Percentiles rank a stretch among this genome's conserved stretches.
phyloP scores from a whole-genome alignment of 2,888 invertebrate species.

The Parapristionchus giblindavisi region DNA sequence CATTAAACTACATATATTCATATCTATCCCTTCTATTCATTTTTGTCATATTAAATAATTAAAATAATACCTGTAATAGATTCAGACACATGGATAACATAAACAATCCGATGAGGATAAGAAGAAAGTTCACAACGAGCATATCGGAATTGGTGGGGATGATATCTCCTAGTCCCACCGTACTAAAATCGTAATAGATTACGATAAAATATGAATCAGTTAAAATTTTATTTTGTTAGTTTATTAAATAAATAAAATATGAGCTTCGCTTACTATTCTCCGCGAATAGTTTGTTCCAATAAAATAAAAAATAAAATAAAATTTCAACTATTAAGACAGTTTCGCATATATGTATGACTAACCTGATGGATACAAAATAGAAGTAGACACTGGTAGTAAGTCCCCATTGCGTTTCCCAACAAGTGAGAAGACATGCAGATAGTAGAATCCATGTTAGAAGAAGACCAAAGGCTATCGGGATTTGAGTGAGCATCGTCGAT shows the following conservation, averaged over 20 bases:
- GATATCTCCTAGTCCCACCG: slow-evolving; percentile 68
- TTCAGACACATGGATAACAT: slow-evolving; percentile 68
- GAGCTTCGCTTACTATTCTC: background rate
- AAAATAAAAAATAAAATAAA: background rate
- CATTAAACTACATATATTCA: no score
- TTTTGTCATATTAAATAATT: no score
- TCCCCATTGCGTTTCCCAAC: slow-evolving; percentile 59
- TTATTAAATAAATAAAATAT: background rate
- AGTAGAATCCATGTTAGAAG: slow-evolving; percentile 46
- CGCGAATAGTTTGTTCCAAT: no score
- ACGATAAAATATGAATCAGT: background rate
- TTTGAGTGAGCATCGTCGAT: slow-evolving; percentile 50
- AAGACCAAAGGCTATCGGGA: slow-evolving; percentile 64
- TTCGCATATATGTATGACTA: background rate
- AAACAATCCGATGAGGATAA: slow-evolving; percentile 67
- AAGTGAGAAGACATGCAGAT: slow-evolving; percentile 18
- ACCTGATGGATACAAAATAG: slow-evolving; percentile 68
- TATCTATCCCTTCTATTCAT: no score
- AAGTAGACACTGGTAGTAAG: slow-evolving; percentile 65
- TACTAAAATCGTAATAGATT: slow-evolving; percentile 55
- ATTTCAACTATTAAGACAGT: background rate
- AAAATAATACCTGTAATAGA: slow-evolving; percentile 51
- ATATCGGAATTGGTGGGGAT: slow-evolving; percentile 66
- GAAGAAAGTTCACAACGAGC: slow-evolving; percentile 67
- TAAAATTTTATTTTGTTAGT: background rate